Percentiles rank a stretch among this genome's conserved stretches.
phyloP scores from a whole-genome alignment of 2,797 vertebrate species.

The Mareca penelope region DNA sequence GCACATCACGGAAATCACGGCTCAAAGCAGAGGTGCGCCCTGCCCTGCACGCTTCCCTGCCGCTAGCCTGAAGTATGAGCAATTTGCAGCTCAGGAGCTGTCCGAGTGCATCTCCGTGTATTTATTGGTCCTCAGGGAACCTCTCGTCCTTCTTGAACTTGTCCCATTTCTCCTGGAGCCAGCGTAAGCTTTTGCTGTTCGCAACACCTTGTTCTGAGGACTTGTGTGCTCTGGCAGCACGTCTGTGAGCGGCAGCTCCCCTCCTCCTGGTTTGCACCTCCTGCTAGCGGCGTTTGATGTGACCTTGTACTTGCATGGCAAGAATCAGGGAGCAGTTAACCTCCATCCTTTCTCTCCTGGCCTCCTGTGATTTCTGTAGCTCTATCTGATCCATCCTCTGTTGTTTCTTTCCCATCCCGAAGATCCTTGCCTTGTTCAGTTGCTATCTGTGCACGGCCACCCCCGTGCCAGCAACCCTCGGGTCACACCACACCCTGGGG shows the following conservation, averaged over 20 bases:
- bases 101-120: neutral
- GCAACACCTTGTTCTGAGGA: neutral
- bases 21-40: neutral
- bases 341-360: neutral
- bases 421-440: neutral
- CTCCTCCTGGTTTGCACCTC: conserved; percentile 23
- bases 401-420: conserved; percentile 5
- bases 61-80: neutral
- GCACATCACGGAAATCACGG: neutral
- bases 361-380: neutral
- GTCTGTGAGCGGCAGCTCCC: neutral
- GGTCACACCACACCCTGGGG: fast-evolving
- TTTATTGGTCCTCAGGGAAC: neutral
- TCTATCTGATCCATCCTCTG: neutral
- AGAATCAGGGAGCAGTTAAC: conserved; percentile 16
- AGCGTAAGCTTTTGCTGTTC: neutral
- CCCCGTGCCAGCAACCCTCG: fast-evolving
- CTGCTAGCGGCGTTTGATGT: conserved; percentile 15
- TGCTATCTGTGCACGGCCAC: neutral
- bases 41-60: neutral
- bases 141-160: neutral
- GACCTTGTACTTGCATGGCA: conserved; percentile 35
- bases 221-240: neutral
- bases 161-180: neutral
- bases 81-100: conserved; percentile 8